These are phyloP conservation scores for Cantharis flavilabris DNA, from an alignment of 2,888 invertebrate species.

Conservation along the genomic window DNA sequence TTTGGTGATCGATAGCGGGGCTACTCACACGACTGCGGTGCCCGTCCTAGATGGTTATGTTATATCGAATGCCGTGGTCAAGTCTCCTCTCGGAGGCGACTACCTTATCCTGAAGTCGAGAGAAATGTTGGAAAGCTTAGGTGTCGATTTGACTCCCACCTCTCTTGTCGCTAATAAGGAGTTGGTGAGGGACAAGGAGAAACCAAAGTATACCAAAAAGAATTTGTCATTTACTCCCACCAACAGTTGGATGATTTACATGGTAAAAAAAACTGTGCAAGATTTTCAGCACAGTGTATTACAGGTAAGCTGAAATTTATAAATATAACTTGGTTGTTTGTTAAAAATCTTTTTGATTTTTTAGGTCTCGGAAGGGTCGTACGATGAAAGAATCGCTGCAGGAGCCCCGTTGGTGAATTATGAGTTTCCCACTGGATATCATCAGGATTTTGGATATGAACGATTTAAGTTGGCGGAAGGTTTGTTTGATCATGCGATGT, in stretches of 20 bases:
- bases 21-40: constrained; percentile 96
- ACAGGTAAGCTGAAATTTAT: constrained; percentile 55
- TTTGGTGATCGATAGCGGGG: constrained; percentile 86
- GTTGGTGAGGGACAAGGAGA: constrained; percentile 86
- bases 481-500: constrained; percentile 92
- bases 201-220: constrained; percentile 80
- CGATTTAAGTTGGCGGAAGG: constrained; percentile 93
- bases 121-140: constrained; percentile 58
- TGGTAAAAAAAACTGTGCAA: constrained; percentile 85
- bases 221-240: constrained; percentile 82
- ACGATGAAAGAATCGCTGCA: constrained; percentile 84
- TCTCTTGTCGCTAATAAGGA: constrained; percentile 79
- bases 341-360: not conserved
- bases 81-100: constrained; percentile 95
- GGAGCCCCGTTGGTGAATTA: constrained; percentile 92
- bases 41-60: constrained; percentile 95
- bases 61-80: constrained; percentile 90
- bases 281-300: constrained; percentile 71
- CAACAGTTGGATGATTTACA: constrained; percentile 92
- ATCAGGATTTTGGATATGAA: constrained; percentile 94
- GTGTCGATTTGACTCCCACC: constrained; percentile 64
- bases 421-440: constrained; percentile 97
- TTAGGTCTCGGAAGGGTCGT: constrained; percentile 85
- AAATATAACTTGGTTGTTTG: too few species aligned
- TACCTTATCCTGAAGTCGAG: constrained; percentile 81